phyloP scores from a whole-genome alignment of 2,888 invertebrate genomes.

The Axea sp. region DNA sequence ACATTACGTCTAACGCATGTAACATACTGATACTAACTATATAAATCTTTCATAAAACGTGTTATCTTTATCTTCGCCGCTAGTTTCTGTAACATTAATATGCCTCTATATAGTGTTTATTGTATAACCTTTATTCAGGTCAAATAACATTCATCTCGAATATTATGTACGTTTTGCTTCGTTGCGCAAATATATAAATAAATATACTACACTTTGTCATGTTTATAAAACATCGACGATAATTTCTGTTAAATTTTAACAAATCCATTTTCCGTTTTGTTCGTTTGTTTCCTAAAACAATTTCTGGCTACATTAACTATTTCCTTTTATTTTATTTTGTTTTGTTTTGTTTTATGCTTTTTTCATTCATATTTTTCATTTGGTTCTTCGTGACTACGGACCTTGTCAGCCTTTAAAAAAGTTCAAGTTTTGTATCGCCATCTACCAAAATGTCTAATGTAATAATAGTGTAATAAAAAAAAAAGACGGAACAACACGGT shows the following conservation, averaged over 20 bases:
- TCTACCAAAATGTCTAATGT: constrained; percentile 28
- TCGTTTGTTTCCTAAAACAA: constrained; percentile 70
- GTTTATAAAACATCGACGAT: constrained; percentile 79
- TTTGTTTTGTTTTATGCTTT: constrained; percentile 23
- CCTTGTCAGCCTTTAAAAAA: constrained; percentile 28
- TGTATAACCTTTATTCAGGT: constrained; percentile 71
- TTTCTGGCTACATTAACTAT: constrained; percentile 65
- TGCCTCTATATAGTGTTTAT: constrained; percentile 66
- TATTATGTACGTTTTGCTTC: constrained; percentile 72
- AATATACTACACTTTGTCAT: constrained; percentile 77
- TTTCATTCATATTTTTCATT: constrained; percentile 14
- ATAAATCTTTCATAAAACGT: constrained; percentile 71
- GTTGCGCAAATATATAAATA: constrained; percentile 76
- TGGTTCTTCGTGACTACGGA: constrained; percentile 38
- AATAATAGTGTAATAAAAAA: constrained; percentile 54
- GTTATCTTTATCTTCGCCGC: constrained; percentile 66
- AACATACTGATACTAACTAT: constrained; percentile 66
- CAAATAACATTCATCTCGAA: constrained; percentile 74
- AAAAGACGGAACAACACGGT: constrained; percentile 52
- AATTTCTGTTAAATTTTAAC: constrained; percentile 79
- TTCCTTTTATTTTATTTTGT: constrained; percentile 44
- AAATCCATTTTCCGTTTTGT: constrained; percentile 68
- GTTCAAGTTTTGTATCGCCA: constrained; percentile 48
- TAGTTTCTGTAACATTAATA: constrained; percentile 70
- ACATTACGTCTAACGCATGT: constrained; percentile 60